Conservation (phyloP, 2,113 vertebrate species). For the Actinemys pallida region DNA sequence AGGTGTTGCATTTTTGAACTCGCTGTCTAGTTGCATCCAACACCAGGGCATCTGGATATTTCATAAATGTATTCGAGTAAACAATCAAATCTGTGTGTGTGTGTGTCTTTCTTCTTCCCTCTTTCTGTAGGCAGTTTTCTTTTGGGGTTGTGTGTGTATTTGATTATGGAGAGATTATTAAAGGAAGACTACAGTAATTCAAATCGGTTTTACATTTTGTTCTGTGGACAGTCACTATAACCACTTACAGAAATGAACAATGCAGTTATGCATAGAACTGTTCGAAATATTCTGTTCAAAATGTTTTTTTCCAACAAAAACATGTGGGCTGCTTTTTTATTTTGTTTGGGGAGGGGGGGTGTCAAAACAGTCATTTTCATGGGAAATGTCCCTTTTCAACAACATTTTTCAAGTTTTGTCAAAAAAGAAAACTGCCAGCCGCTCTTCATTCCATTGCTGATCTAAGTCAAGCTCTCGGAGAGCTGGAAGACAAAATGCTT, state of each 20-base stretch:
- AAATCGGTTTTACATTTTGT: background rate
- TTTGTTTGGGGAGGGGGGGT: no score
- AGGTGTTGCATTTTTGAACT: background rate
- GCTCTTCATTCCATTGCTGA: background rate
- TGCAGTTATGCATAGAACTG: background rate
- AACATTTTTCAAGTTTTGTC: background rate
- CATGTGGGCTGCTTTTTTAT: background rate
- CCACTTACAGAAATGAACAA: background rate
- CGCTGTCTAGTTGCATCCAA: background rate
- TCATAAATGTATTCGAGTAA: background rate
- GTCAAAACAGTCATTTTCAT: background rate
- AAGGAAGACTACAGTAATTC: background rate
- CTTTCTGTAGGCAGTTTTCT: background rate
- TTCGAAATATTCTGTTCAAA: background rate
- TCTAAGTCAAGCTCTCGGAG: background rate
- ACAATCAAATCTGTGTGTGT: background rate
- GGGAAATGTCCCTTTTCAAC: background rate
- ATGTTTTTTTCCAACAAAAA: background rate
- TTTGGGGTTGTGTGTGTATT: background rate
- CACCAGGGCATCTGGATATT: background rate
- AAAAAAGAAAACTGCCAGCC: background rate
- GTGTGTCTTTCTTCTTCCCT: background rate
- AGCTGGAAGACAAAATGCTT: background rate
- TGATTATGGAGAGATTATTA: background rate
- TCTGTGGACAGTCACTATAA: background rate